Percentiles rank a stretch among this genome's conserved stretches.
phyloP scores from a whole-genome alignment of 2,797 vertebrate species.

The Siniperca obscura region DNA sequence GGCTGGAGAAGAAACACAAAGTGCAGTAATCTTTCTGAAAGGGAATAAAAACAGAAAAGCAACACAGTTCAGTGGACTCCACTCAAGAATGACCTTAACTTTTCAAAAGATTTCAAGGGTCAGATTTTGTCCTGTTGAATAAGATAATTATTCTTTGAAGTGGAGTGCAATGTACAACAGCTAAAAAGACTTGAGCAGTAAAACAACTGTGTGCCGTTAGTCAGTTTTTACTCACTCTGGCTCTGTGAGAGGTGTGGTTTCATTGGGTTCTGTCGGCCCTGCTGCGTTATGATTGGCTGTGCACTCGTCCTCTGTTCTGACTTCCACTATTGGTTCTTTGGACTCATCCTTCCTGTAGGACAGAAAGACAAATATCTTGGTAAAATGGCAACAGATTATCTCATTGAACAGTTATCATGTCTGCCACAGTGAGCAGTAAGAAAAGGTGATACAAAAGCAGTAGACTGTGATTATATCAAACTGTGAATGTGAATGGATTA shows the following conservation, averaged over 20 bases:
- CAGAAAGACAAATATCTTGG: slow-evolving; percentile 13
- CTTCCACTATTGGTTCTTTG: slow-evolving; percentile 98
- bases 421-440: background rate
- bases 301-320: slow-evolving; percentile 94
- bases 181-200: slow-evolving; percentile 53
- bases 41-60: slow-evolving; percentile 75
- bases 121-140: slow-evolving; percentile 63
- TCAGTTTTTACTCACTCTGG: slow-evolving; percentile 90
- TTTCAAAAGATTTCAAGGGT: slow-evolving; percentile 40
- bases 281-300: slow-evolving; percentile 97
- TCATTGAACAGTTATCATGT: background rate
- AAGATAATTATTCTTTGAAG: slow-evolving; percentile 75
- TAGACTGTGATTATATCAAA: background rate
- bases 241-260: slow-evolving; percentile 97
- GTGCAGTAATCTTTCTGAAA: slow-evolving; percentile 63
- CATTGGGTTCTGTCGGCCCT: slow-evolving; percentile 94
- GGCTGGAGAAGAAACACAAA: slow-evolving; percentile 74
- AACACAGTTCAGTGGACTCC: slow-evolving; percentile 81
- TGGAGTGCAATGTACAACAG: slow-evolving; percentile 78
- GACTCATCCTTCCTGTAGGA: slow-evolving; percentile 94
- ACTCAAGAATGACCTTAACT: slow-evolving; percentile 76
- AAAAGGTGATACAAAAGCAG: slow-evolving; percentile 6
- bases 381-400: slow-evolving; percentile 11
- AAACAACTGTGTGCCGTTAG: slow-evolving; percentile 23
- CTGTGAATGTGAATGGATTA: slow-evolving; percentile 9